Evolutionary conservation across 2,797 vertebrate genomes (phyloP), one percentile per base, ranked within the genome.

Genomic region (Vireo griseus): DNA sequence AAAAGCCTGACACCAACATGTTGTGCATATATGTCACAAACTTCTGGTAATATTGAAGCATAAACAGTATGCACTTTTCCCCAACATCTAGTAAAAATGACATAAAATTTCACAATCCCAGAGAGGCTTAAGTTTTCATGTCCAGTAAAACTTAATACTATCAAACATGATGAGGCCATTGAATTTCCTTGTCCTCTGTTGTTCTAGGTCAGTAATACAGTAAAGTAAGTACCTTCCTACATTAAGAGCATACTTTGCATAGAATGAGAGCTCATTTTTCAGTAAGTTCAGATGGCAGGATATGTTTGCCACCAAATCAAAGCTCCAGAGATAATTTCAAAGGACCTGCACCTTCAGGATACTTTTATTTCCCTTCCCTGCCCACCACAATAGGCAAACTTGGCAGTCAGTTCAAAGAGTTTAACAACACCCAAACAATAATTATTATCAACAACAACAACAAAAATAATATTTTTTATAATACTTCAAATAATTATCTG

Each of bases 301-400:
- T 79, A 28, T 39, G 13, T 52, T 93, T 12, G 2, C 24, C 42
- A 88, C 28, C 44, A 83, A 93, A 91, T 89, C 42, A 95, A 95
- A 92, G 18, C 91, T 90, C 75, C n/a, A 65, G 74, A 91, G 78
- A 90, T 45, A 15, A 68, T 39, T 92, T 86, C 52, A 90, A 92
- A 94, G 77, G 66, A 94, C 48, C 31, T 61, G 39, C 0, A 19
- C 13, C 33, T 92, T 75, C 33, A 68, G 29, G 16, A 68, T 79
- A 37, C 24, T 78, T 77, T 78, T 74, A 47, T 40, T 65, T 65
- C 33, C 6, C 20, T 5, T 39, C 8, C 33, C 6, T 25, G 16
- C 12, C 1, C 0, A 0, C 8, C 5, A 5, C 31, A 55, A 8
- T 26, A 86, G 28, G 16, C 42, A 92, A 51, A 33, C 35, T 83